Evolutionary conservation across 2,113 vertebrate species (phyloP), one percentile per base, ranked within the genome.

Genomic region (Heliornis fulica): DNA sequence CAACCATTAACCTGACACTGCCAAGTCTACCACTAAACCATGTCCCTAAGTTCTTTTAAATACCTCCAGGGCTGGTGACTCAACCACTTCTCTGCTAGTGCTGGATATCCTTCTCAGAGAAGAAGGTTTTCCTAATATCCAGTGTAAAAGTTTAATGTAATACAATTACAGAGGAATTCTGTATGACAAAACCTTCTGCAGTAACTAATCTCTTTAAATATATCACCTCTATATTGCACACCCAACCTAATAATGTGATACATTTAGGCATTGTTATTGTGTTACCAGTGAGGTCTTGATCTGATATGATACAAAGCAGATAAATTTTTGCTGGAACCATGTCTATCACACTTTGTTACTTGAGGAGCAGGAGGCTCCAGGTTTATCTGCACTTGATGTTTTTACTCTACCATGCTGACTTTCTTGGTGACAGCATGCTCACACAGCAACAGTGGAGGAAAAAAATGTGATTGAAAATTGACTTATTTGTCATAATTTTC

Each of bases 181-280:
- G 0, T 23, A 43, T 11, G 21, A 66, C 71, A 48, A 50, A 28
- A 75, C 18, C 7, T 69, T 86, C 25, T 10, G 61, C 36, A 66
- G 41, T 68, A 71, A 2, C 6, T 60, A 46, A 56, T 36, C 8
- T 90, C 16, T 75, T 11, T 10, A 74, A 66, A 54, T 72, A 38
- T 7, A 40, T 41, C 6, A 57, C 5, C 3, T 45, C 17, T 59
- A 13, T 50, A 36, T 43, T 40, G 57, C 6, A 57, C 7, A 45
- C 9, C 1, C 7, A 51, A 3, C 5, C 10, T 65, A 64, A 57
- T 31, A 5, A 1, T 56, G 18, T 8, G 60, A 28, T 32, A n/a
- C 16, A 11, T 15, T 74, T 53, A 50, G 17, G 9, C 13, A 46
- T 41, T 82, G 13, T 21, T 38, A 12, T 29, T 84, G 12, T 43